phyloP scores from a whole-genome alignment of 2,888 invertebrate species.

The Caenorhabditis becei region DNA sequence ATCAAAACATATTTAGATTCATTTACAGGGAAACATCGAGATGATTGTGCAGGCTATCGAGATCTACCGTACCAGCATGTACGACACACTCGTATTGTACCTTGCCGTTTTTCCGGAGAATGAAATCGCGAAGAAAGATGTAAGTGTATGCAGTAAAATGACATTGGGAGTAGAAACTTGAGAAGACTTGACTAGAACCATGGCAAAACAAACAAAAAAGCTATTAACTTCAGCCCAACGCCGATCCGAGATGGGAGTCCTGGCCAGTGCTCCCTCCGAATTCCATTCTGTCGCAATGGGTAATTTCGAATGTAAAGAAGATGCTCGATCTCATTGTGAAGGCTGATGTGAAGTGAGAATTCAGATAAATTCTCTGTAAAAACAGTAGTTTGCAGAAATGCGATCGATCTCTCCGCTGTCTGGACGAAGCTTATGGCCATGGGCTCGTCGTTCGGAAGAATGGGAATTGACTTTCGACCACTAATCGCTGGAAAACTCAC shows the following conservation, averaged over 20 bases:
- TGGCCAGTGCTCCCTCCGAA: slow-evolving; percentile 79
- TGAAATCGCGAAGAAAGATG: slow-evolving; percentile 74
- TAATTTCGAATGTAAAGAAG: slow-evolving; percentile 74
- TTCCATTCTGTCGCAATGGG: slow-evolving; percentile 79
- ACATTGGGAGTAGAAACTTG: background rate
- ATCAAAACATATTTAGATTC: background rate
- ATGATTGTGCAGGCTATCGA: slow-evolving; percentile 77
- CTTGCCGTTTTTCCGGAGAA: slow-evolving; percentile 80
- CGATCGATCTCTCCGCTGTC: slow-evolving; percentile 76
- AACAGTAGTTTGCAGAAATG: slow-evolving; percentile 55
- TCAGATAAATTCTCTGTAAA: background rate
- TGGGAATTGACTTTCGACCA: slow-evolving; percentile 80
- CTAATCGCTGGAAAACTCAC: slow-evolving; percentile 73
- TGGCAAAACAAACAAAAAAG: background rate
- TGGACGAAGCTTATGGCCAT: slow-evolving; percentile 78
- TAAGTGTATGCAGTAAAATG: slow-evolving; percentile 48
- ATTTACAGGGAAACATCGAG: slow-evolving; percentile 68
- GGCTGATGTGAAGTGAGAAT: slow-evolving; percentile 72
- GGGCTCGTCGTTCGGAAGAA: slow-evolving; percentile 79
- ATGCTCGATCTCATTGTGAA: slow-evolving; percentile 74
- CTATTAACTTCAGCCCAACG: slow-evolving; percentile 61
- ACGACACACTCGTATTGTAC: slow-evolving; percentile 80
- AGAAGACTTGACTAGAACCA: background rate
- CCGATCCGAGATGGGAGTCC: slow-evolving; percentile 80
- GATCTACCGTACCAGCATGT: slow-evolving; percentile 80